These are phyloP conservation scores for Ascaphus truei DNA, from an alignment of 2,113 vertebrate species.

Conservation along the genomic window DNA sequence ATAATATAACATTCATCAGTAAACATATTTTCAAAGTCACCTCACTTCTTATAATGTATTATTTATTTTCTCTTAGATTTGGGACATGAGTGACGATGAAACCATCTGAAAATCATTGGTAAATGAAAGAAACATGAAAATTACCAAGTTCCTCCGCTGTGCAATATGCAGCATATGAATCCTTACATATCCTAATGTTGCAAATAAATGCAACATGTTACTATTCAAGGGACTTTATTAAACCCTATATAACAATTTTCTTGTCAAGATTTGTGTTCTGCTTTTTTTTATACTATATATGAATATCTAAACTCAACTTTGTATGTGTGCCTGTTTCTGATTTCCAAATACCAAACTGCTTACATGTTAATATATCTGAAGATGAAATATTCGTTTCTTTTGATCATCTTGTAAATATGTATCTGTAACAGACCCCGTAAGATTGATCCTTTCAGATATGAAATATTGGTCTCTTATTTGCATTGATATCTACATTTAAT, in stretches of 20 bases:
- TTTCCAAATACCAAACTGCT: neutral
- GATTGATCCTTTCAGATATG: too few relatives aligned
- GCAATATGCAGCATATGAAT: neutral
- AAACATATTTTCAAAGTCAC: too few relatives aligned
- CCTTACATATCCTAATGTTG: neutral
- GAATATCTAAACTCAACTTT: neutral
- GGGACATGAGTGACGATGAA: constrained; percentile 98
- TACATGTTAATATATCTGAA: too few relatives aligned
- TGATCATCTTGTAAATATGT: too few relatives aligned
- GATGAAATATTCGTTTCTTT: too few relatives aligned
- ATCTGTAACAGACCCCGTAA: too few relatives aligned
- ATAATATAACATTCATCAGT: too few relatives aligned
- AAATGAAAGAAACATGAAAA: neutral
- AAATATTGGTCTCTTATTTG: too few relatives aligned
- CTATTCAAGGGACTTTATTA: neutral
- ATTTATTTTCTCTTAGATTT: constrained; percentile 70
- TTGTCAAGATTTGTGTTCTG: neutral
- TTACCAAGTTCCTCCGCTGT: neutral
- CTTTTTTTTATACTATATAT: neutral
- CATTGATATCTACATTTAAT: too few relatives aligned
- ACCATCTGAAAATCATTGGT: constrained; percentile 67
- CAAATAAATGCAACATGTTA: neutral
- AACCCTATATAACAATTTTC: neutral
- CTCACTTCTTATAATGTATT: too few relatives aligned
- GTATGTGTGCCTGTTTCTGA: neutral